These are phyloP conservation scores for Rhynchonycteris naso DNA, from an alignment of 2,797 vertebrate genomes.

Conservation along the genomic window DNA sequence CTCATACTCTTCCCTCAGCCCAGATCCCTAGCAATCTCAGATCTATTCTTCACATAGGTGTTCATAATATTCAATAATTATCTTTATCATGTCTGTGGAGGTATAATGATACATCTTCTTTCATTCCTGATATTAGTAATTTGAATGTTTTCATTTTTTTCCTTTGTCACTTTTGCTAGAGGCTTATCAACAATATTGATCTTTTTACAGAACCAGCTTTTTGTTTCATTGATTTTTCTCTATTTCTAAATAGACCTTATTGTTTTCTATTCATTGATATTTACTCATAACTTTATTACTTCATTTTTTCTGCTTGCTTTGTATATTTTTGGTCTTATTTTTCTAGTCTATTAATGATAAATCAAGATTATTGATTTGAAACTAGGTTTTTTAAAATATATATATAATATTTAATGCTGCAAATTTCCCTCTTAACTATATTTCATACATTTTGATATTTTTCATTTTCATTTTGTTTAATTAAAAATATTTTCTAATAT, in stretches of 20 bases:
- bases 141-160: slow-evolving; percentile 17
- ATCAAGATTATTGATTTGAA: background rate
- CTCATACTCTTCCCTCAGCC: background rate
- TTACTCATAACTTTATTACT: background rate
- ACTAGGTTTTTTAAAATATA: background rate
- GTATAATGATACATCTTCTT: background rate
- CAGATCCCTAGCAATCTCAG: background rate
- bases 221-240: background rate
- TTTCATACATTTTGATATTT: background rate
- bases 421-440: background rate
- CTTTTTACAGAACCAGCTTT: background rate
- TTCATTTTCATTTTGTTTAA: background rate
- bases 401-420: background rate
- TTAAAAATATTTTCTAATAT: background rate
- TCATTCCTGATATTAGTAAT: background rate
- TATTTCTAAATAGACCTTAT: background rate
- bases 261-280: background rate
- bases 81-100: background rate
- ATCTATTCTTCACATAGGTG: background rate
- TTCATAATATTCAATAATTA: background rate
- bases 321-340: slow-evolving; percentile 26
- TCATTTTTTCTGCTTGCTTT: slow-evolving; percentile 8
- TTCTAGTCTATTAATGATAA: slow-evolving; percentile 7
- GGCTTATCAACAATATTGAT: background rate
- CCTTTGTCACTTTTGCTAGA: background rate